A percentile compares a stretch with the other conserved stretches of the same genome.
These are phyloP conservation scores for Dryocosmus kuriphilus DNA, from an alignment of 2,888 invertebrate genomes.

Conservation along the genomic window DNA sequence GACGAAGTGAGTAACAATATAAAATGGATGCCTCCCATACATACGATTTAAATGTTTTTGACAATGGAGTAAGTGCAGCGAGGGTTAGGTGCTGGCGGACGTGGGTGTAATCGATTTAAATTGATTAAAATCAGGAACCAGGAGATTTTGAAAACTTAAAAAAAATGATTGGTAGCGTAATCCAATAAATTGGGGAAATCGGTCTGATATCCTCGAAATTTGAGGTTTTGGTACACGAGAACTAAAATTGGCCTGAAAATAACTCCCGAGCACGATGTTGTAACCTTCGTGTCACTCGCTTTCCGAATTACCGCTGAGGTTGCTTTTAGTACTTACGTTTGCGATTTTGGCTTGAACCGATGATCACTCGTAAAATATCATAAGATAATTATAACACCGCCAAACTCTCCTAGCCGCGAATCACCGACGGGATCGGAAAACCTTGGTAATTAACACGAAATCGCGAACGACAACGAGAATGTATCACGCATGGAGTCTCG, in stretches of 20 bases:
- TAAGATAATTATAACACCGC: constrained; percentile 55
- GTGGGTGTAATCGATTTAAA: constrained; percentile 38
- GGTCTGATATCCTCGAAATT: constrained; percentile 35
- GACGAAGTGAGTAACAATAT: constrained; percentile 27
- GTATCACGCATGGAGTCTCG: neutral
- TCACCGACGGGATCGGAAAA: constrained; percentile 20
- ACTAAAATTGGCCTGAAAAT: constrained; percentile 62
- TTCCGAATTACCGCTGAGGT: neutral
- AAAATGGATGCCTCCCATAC: constrained; percentile 39
- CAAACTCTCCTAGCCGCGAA: constrained; percentile 34
- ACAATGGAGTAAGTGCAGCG: constrained; percentile 35
- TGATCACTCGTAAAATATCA: constrained; percentile 69
- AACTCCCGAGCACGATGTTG: constrained; percentile 51
- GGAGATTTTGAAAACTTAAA: neutral
- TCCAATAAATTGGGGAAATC: neutral
- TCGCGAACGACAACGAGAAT: constrained; percentile 1
- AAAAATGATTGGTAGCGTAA: neutral
- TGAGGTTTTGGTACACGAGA: constrained; percentile 63
- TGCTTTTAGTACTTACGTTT: constrained; percentile 68
- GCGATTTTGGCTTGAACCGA: constrained; percentile 62
- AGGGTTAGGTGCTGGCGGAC: constrained; percentile 57
- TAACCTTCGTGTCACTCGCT: constrained; percentile 43
- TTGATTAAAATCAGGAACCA: constrained; percentile 33
- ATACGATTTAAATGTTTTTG: constrained; percentile 39
- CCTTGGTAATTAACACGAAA: constrained; percentile 18